These are phyloP conservation scores for Leucoraja ocellata DNA, from an alignment of 2,797 vertebrate genomes.

Conservation along the genomic window DNA sequence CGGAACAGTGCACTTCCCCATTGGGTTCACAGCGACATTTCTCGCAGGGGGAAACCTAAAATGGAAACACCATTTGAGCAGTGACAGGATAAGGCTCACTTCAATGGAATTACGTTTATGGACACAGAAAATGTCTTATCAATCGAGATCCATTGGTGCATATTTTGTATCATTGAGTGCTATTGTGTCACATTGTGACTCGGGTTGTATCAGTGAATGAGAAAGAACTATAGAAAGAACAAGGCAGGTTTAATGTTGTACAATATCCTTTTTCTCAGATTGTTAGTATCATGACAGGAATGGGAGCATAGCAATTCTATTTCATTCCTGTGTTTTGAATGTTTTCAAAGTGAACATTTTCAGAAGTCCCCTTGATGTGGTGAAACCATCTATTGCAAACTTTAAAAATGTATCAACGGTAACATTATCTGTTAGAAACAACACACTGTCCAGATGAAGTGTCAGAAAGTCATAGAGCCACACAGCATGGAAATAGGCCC, in stretches of 20 bases:
- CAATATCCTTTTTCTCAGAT: not conserved
- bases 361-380: not conserved
- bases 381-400: not conserved
- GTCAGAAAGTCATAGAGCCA: too few species aligned
- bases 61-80: conserved; percentile 44
- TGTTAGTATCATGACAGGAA: not conserved
- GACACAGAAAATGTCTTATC: not conserved
- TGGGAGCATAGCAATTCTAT: not conserved
- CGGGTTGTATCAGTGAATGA: not conserved
- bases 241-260: not conserved
- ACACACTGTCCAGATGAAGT: not conserved
- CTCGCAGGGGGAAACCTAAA: conserved; percentile 91
- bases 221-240: not conserved
- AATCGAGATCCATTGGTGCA: not conserved
- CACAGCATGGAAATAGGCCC: too few species aligned
- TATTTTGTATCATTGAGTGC: not conserved
- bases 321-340: not conserved
- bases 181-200: not conserved
- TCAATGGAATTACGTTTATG: not conserved
- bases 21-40: conserved; percentile 88
- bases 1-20: conserved; percentile 88
- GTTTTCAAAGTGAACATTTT: not conserved
- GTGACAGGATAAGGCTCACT: not conserved
- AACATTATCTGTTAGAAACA: not conserved
- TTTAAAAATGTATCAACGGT: not conserved